Evolutionary conservation across 2,797 vertebrate genomes (phyloP).

Genomic region (Calcarius lapponicus): DNA sequence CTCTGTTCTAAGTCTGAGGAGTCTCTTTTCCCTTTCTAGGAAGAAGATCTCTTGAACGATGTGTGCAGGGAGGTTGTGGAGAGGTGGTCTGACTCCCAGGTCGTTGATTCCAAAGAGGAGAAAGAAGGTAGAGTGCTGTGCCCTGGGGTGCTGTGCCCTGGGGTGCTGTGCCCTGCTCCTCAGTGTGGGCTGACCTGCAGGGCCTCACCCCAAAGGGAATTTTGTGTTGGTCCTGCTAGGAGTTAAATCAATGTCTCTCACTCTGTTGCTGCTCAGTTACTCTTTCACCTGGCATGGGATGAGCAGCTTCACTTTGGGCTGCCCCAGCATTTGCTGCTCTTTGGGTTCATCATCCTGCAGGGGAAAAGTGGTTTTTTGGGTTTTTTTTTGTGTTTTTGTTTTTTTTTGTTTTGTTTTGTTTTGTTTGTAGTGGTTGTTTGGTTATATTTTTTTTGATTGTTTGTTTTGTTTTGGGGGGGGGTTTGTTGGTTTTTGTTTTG

Average conservation of each 20-base stretch:
- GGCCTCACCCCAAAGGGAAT: not conserved
- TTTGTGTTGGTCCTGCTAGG: not conserved
- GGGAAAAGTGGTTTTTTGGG: not conserved
- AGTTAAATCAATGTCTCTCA: fast-evolving
- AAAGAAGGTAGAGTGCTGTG: constrained; percentile 79
- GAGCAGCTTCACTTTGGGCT: not conserved
- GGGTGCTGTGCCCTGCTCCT: not conserved
- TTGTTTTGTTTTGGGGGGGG: not conserved
- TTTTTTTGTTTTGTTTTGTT: no score
- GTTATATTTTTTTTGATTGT: no score
- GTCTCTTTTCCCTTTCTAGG: constrained; percentile 76
- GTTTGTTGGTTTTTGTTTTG: not conserved
- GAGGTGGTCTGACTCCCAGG: constrained; percentile 85
- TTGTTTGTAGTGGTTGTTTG: not conserved
- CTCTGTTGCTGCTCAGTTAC: not conserved
- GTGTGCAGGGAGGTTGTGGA: constrained; percentile 90
- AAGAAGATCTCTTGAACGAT: constrained; percentile 86
- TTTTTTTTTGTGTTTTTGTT: no score
- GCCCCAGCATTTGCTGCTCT: not conserved
- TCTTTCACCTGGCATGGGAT: not conserved
- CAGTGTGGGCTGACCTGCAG: not conserved
- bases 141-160: not conserved
- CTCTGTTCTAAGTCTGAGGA: not conserved
- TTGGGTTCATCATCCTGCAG: not conserved
- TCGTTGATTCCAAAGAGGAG: constrained; percentile 66